Base-by-base conservation (phyloP, 2,113 vertebrate species). In the Megalops atlanticus region DNA sequence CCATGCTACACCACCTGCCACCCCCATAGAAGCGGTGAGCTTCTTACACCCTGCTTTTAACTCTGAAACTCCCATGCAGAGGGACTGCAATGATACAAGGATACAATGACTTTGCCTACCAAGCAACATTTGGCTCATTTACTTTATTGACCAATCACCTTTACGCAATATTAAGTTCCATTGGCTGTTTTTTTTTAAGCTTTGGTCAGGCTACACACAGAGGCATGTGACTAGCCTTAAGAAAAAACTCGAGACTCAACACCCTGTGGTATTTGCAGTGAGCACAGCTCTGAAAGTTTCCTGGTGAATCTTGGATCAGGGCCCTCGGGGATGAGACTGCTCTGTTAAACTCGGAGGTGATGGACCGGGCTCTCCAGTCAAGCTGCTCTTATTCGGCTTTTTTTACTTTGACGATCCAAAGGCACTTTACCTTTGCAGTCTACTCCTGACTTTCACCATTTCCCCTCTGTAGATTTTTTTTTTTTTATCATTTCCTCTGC, bases 181-280 rank as follows among this genome's bases (percentile, higher is more conserved):
- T 74, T 83, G 84, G 83, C 69, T 43, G n/a, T 40, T 78, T 86
- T 84, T 78, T 77, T 64, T 76, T 64, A 81, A 72, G 77, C 36
- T 77, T 77, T 43, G 21, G 52, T 80, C 14, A 74, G 79, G 80
- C 36, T 74, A 16, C 24, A 84, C 72, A 80, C 43, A 40, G 74
- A 80, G 72, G 40, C 39, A 54, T 31, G 24, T 39, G 73, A 43
- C 78, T 33, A 43, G 54, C 33, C 74, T 39, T 24, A 43, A 79
- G 35, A 71, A 38, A 52, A 52, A 0, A 24, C 81, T 49, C 33
- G 58, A 64, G 47, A 84, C 74, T 76, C 70, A 71, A 80, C 45
- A 68, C 21, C 64, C 47, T 85, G 79, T 78, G 80, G 76, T 83
- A 79, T 39, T 80, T 74, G 80, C 21, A 58, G 49, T 6, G 2